Evolutionary conservation across 2,888 invertebrate genomes (phyloP), one percentile per base, ranked within the genome.

Genomic region (Heliconius erato): DNA sequence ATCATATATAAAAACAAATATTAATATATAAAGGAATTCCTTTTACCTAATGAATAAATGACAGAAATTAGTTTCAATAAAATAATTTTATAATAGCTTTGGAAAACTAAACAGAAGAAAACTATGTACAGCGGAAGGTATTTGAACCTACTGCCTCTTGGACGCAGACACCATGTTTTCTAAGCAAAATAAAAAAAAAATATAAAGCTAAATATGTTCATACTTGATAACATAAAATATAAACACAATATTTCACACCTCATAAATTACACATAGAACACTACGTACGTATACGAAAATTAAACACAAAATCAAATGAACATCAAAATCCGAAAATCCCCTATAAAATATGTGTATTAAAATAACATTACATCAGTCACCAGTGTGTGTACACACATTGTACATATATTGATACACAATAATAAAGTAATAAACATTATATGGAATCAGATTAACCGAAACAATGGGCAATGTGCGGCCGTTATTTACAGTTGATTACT

Each of bases 391-490:
- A 7, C 40, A 49, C 71, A 44, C 40, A 72, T n/a, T 76, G 63
- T 76, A 40, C 16, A 40, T 63, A 63, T 76, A 76, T 76, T 40
- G 40, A 63, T 72, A 72, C 72, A 49, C 59, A 76, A 63, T 78
- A 78, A 68, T 78, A 78, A 78, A 67, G 69, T 79, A 67, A 80
- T 74, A 49, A 74, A 74, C 74, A 80, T 69, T 69, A 77, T 65
- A 81, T 63, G 69, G 44, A 44, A 80, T 80, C 80, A 67, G 72
- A 80, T 80, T 74, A 74, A 71, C n/a, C 69, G 67, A 54, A 80
- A 81, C 69, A 81, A 81, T 77, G 77, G 77, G 54, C 59, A 81
- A 35, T n/a, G 76, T 67, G 35, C 32, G 77, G 59, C 54, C 69
- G 28, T 81, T 77, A 81, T 63, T 77, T 71, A 77, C 77, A 69